Base-by-base conservation (phyloP, 2,888 invertebrate species). In the Punctoribates punctum region DNA sequence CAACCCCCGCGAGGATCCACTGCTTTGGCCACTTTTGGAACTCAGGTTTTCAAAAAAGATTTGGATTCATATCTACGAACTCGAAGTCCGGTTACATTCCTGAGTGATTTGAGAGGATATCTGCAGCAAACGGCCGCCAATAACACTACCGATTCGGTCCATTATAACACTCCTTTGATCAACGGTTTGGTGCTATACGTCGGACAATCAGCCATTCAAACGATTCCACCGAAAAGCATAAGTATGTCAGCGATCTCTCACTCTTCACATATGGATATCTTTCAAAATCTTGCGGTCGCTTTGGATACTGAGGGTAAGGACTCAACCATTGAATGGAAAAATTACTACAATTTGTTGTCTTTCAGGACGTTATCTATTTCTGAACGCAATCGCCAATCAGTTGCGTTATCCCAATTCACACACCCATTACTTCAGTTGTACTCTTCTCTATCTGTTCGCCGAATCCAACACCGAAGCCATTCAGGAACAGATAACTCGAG, bases 381-480 rank as follows among this genome's bases (percentile, higher is more conserved):
- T 99, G 83, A 99, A 99, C 84, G 96, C 98, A 1, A 95, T 99
- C 80, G 97, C 97, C 73, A 99, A 99, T 86, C 99, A 99, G 83
- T 87, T 99, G 82, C 90, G 99, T 29, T 99, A 98, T 85, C 99
- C 99, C 15, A 99, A 99, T 86, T 97, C 96, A 83, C 99, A 99
- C 86, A 99, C 99, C 25, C 98, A 99, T 86, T 99, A 99, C 87
- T 99, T 99, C 87, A 97, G 97, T 82, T 97, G 98, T 84, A 94
- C 96, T 51, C 88, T 99, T 74, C 87, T 99, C 79, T 97, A 98
- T 85, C 87, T 99, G 81, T 99, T 99, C 85, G 94, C 94, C 70
- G 97, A 98, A 84, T 96, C 97, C 9, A 96, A 97, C 83, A 91
- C 94, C 0, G 96, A 97, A 85, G 94, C 95, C 8, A 95, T 99